Conservation (phyloP, 2,888 invertebrate genomes). For the Pyrocoelia pectoralis region DNA sequence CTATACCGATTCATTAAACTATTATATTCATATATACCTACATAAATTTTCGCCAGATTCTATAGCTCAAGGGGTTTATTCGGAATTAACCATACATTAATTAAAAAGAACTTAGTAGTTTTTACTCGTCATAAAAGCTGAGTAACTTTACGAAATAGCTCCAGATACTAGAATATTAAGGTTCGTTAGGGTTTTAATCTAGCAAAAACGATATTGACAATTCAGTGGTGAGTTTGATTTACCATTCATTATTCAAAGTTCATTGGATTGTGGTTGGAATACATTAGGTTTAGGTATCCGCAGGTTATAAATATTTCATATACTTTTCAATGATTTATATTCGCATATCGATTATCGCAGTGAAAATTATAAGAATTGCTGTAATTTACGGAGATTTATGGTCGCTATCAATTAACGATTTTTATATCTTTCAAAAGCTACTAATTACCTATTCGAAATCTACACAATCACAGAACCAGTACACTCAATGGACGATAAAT, state of each 20-base stretch:
- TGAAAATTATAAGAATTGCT: background rate
- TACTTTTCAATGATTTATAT: background rate
- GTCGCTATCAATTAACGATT: background rate
- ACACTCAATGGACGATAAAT: background rate
- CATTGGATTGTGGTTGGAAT: constrained; percentile 19
- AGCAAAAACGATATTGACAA: constrained; percentile 25
- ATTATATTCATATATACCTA: background rate
- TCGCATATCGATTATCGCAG: background rate
- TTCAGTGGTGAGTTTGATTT: constrained; percentile 21
- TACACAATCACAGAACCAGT: too few species aligned
- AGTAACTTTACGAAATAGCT: too few species aligned
- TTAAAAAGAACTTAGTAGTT: background rate
- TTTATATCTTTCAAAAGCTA: background rate
- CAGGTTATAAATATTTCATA: background rate
- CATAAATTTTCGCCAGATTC: background rate
- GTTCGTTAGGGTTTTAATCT: constrained; percentile 25
- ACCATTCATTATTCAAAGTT: constrained; percentile 26
- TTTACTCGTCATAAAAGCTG: background rate
- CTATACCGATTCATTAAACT: too few species aligned
- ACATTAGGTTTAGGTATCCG: background rate
- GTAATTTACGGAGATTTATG: background rate
- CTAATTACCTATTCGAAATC: background rate
- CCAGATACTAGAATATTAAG: constrained; percentile 22
- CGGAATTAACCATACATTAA: background rate
- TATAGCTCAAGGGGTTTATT: background rate